Conservation (phyloP, 2,797 vertebrate genomes). For the Avahi laniger region DNA sequence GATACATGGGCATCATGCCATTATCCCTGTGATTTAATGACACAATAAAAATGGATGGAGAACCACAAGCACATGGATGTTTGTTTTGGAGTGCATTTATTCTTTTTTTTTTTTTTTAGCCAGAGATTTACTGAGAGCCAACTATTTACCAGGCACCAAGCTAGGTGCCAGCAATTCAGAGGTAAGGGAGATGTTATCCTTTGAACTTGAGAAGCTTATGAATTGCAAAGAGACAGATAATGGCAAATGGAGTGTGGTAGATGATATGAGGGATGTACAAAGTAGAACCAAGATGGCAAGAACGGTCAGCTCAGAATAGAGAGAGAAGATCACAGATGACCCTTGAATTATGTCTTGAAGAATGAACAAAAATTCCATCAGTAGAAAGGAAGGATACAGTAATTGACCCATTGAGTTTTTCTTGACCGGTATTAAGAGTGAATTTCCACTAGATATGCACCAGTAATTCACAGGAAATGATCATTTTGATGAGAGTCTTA, state of each 20-base stretch:
- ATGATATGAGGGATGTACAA: no score
- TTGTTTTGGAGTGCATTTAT: not conserved
- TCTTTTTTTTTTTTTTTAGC: not conserved
- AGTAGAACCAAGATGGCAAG: not conserved
- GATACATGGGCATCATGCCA: accelerated
- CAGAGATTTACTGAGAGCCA: not conserved
- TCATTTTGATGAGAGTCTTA: not conserved
- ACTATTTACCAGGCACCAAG: not conserved
- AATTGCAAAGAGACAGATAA: not conserved
- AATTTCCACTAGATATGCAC: not conserved
- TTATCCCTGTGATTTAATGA: not conserved
- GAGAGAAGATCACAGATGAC: not conserved
- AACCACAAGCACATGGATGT: not conserved
- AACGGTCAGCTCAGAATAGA: not conserved
- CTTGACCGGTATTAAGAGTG: not conserved
- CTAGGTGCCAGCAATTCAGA: not conserved
- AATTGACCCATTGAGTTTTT: not conserved
- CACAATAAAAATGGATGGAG: not conserved
- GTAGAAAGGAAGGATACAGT: not conserved
- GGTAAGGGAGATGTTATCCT: not conserved
- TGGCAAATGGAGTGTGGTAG: not conserved
- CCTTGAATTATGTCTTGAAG: not conserved
- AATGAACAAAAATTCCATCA: not conserved
- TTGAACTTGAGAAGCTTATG: not conserved
- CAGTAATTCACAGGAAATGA: not conserved